Evolutionary conservation across 1,140 invertebrate genomes (phyloP).

Genomic region (Aricia agestis): DNA sequence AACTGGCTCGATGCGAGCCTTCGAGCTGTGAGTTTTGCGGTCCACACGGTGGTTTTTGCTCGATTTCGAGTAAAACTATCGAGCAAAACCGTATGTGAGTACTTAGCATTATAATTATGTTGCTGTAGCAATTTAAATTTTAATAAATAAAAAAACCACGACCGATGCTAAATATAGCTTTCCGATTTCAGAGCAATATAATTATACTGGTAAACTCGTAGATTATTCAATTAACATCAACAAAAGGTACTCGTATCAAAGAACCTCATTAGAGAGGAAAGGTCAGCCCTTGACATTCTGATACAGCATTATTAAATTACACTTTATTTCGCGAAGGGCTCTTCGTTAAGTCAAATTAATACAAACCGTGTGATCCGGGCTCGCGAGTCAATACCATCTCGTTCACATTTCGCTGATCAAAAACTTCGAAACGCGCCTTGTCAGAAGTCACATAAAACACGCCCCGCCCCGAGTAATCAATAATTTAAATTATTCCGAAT

Average conservation of each 20-base stretch:
- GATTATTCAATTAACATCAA: conserved; percentile 24
- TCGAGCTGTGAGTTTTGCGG: too few species aligned
- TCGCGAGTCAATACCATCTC: conserved; percentile 7
- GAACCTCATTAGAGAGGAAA: conserved; percentile 20
- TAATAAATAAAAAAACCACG: background rate
- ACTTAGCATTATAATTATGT: too few species aligned
- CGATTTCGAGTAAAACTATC: too few species aligned
- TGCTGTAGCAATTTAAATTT: too few species aligned
- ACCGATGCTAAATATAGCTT: background rate
- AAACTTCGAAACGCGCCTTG: background rate
- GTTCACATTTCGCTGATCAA: background rate
- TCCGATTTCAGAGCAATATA: background rate
- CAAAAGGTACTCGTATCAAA: conserved; percentile 28
- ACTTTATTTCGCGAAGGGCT: conserved; percentile 12
- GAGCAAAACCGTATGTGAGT: too few species aligned
- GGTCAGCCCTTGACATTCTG: conserved; percentile 32
- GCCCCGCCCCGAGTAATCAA: background rate
- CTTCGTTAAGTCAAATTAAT: conserved; percentile 9
- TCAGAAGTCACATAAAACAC: conserved; percentile 5
- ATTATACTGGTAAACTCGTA: background rate
- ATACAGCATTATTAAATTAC: conserved; percentile 17
- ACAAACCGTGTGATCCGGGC: background rate
- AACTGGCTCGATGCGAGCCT: too few species aligned
- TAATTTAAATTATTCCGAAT: background rate
- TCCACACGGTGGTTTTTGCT: too few species aligned